These are phyloP conservation scores for Gadopsis bispinosus DNA, from an alignment of 2,797 vertebrate genomes.

Conservation along the genomic window DNA sequence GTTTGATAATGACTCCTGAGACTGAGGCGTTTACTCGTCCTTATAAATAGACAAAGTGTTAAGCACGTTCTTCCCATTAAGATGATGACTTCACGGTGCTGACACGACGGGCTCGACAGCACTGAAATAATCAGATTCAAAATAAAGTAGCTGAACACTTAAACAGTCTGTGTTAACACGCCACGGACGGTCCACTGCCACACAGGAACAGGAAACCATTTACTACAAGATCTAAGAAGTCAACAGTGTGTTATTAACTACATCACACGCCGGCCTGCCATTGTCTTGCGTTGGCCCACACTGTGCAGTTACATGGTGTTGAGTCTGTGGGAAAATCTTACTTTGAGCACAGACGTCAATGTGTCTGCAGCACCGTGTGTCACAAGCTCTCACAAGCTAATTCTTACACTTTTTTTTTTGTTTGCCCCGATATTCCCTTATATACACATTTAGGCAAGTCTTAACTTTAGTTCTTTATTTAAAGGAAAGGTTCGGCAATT, in stretches of 20 bases:
- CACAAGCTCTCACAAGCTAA: not conserved
- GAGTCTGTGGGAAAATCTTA: not conserved
- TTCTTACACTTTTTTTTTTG: not conserved
- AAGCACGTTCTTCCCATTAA: constrained; percentile 30
- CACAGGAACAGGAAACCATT: constrained; percentile 19
- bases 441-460: too few species aligned
- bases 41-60: not conserved
- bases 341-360: not conserved
- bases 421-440: not conserved
- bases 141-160: not conserved
- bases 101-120: not conserved
- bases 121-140: constrained; percentile 28
- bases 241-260: not conserved
- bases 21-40: not conserved
- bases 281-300: not conserved
- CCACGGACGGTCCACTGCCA: not conserved
- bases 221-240: constrained; percentile 1
- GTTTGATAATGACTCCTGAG: not conserved
- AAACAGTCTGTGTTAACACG: not conserved
- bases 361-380: too few species aligned
- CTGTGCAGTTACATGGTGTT: not conserved
- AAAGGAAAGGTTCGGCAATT: too few species aligned
- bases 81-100: constrained; percentile 31
- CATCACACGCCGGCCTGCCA: not conserved
- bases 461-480: too few species aligned